Evolutionary conservation across 2,888 invertebrate genomes (phyloP).

Genomic region (Apamea anceps): DNA sequence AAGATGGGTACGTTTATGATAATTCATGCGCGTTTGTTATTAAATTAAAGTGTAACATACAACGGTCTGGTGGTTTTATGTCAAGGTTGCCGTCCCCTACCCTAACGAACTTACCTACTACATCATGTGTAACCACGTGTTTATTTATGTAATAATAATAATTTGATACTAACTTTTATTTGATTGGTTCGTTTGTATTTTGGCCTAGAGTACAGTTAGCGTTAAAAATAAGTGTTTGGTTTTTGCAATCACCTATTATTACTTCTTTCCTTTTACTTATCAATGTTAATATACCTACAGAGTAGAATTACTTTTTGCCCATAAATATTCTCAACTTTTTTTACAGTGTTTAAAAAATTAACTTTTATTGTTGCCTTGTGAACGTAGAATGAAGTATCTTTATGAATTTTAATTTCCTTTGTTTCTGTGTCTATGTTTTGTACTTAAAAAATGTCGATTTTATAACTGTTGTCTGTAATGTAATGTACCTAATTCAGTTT

Average conservation of each 20-base stretch:
- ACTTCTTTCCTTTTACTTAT: neutral
- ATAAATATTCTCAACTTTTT: neutral
- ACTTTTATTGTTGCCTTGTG: neutral
- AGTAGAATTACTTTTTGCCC: neutral
- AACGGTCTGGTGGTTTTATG: constrained; percentile 80
- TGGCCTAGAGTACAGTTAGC: constrained; percentile 4
- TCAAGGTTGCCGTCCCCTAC: constrained; percentile 82
- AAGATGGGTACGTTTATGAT: constrained; percentile 65
- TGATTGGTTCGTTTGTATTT: neutral
- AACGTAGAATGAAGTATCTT: neutral
- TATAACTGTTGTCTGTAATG: neutral
- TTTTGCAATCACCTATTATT: neutral
- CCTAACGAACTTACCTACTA: constrained; percentile 65
- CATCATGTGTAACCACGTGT: constrained; percentile 56
- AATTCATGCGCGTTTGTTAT: constrained; percentile 70
- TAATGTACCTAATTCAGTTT: neutral
- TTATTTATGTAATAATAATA: constrained; percentile 47
- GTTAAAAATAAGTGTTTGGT: neutral
- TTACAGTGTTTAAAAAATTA: neutral
- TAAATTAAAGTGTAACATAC: constrained; percentile 75
- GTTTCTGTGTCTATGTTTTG: neutral
- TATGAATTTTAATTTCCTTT: neutral
- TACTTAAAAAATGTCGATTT: neutral
- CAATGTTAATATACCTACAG: neutral
- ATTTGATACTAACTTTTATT: constrained; percentile 13